Base-by-base conservation (phyloP, 2,113 vertebrate genomes). In the Irena cyanogastra region DNA sequence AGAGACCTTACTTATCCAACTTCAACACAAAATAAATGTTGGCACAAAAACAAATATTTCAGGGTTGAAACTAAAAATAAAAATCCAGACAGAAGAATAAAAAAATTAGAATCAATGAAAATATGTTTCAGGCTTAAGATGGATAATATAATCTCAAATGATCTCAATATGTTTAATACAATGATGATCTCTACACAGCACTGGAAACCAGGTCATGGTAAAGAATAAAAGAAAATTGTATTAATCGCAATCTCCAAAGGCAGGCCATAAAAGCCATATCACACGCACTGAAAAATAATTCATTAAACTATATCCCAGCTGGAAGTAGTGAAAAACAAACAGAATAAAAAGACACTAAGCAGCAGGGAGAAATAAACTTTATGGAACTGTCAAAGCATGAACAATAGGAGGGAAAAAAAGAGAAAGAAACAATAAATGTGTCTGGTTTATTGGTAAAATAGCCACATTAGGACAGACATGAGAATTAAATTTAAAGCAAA, bases 321-420 rank as follows among this genome's bases (percentile, higher is more conserved):
- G 98, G 97, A 97, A 87, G 83, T 31, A 95, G 95, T 95, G 96
- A 97, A 97, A 95, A 97, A 95, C 95, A 97, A 93, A 96, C 87
- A 95, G 96, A 93, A 97, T 91, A 96, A 69, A 89, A 97, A 97
- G 93, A 97, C 94, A 97, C 65, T 87, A 96, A 98, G 94, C 97
- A 97, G 96, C 96, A 97, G 96, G 97, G 96, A 96, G 94, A 97
- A 98, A 97, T 98, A 98, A 98, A 98, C 97, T 98, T 98, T 97
- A 97, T 93, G 96, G 97, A 98, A 97, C 95, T 97, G 97, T 97
- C 96, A 98, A 98, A 95, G 92, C 95, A 97, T 94, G 87, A 85
- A 93, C 96, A 97, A 96, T 95, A 87, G 85, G 89, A 13, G 44
- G 84, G 52, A 5, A 44, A 71, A 85, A 89, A 94, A 86, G 71